These are phyloP conservation scores for Heliconius hortense DNA, from an alignment of 2,888 invertebrate species.

Conservation along the genomic window DNA sequence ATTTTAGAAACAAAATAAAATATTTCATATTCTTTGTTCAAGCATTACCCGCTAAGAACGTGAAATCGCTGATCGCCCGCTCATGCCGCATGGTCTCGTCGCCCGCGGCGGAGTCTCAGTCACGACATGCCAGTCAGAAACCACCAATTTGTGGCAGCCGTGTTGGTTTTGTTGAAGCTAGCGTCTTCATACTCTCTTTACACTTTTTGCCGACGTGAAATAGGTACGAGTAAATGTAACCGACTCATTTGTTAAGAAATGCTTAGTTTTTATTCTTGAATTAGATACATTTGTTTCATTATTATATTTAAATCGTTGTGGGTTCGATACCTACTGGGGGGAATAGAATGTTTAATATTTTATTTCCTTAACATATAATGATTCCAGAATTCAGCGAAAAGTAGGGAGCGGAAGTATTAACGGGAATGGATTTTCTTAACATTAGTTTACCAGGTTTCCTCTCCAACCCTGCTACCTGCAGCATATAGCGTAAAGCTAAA, in stretches of 20 bases:
- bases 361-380: too few relatives aligned
- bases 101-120: constrained; percentile 72
- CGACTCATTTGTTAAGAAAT: constrained; percentile 45
- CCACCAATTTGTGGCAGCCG: constrained; percentile 80
- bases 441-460: too few relatives aligned
- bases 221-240: constrained; percentile 35
- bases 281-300: constrained; percentile 35
- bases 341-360: too few relatives aligned
- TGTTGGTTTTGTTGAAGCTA: constrained; percentile 81
- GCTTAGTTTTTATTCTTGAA: constrained; percentile 12
- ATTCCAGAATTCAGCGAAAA: too few relatives aligned
- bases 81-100: constrained; percentile 50
- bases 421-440: too few relatives aligned
- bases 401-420: too few relatives aligned
- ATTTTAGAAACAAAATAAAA: not conserved
- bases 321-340: too few relatives aligned
- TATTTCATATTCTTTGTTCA: not conserved
- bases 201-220: constrained; percentile 61
- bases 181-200: constrained; percentile 77
- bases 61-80: constrained; percentile 40
- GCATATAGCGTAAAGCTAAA: too few relatives aligned
- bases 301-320: not conserved
- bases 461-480: too few relatives aligned
- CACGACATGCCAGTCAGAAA: constrained; percentile 75
- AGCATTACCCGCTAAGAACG: constrained; percentile 52